Conservation (phyloP, 1,140 invertebrate species). For the Andricus grossulariae region DNA sequence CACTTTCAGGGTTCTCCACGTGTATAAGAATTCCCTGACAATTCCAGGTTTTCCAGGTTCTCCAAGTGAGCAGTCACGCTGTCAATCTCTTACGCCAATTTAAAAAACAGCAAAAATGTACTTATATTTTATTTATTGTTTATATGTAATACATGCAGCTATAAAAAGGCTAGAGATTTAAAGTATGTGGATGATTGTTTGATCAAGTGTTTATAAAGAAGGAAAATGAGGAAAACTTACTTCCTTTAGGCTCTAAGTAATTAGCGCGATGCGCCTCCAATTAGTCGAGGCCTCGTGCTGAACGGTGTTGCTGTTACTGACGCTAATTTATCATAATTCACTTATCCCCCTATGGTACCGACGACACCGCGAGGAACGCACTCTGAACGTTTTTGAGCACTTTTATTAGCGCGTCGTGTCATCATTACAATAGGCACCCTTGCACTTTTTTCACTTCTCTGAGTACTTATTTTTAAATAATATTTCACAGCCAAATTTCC, state of each 20-base stretch:
- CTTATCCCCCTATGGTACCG: conserved; percentile 26
- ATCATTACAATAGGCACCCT: conserved; percentile 18
- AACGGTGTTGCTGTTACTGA: background rate
- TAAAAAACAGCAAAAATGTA: too few species aligned
- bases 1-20: too few species aligned
- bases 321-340: conserved; percentile 26
- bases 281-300: conserved; percentile 18
- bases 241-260: conserved; percentile 17
- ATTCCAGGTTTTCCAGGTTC: too few species aligned
- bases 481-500: conserved; percentile 28
- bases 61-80: too few species aligned
- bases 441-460: background rate
- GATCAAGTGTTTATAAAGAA: background rate
- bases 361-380: conserved; percentile 16
- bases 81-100: too few species aligned
- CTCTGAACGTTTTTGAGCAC: conserved; percentile 17
- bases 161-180: too few species aligned
- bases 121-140: too few species aligned
- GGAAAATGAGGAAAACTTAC: conserved; percentile 11
- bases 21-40: too few species aligned
- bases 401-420: conserved; percentile 22
- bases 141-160: too few species aligned
- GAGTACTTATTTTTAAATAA: background rate
- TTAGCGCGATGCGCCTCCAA: conserved; percentile 14
- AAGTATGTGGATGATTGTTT: background rate